Percentiles rank a stretch among this genome's conserved stretches.
phyloP scores from a whole-genome alignment of 2,797 vertebrate genomes.

The Zenarchopterus dispar region DNA sequence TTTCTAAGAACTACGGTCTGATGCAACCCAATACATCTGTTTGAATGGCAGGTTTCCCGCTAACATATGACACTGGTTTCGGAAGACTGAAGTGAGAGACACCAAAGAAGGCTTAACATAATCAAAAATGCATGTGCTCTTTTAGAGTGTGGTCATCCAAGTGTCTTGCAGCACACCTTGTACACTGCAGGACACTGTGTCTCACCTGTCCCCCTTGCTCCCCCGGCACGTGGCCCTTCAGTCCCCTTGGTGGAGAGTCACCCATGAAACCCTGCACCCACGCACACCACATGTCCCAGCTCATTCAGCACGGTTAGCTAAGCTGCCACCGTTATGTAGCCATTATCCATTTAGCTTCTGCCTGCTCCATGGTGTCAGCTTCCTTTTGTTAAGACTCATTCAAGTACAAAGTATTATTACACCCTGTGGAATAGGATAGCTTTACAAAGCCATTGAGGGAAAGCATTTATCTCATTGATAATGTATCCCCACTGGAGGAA shows the following conservation, averaged over 20 bases:
- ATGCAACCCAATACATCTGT: constrained; percentile 29
- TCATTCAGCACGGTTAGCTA: constrained; percentile 70
- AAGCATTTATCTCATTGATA: constrained; percentile 76
- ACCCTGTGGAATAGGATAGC: constrained; percentile 74
- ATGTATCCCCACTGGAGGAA: constrained; percentile 53
- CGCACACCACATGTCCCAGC: constrained; percentile 73
- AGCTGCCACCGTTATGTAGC: constrained; percentile 71
- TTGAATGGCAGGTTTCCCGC: constrained; percentile 36
- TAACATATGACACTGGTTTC: constrained; percentile 45
- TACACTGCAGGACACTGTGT: constrained; percentile 41
- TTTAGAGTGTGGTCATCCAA: constrained; percentile 69
- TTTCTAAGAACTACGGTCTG: neutral
- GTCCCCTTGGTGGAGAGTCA: constrained; percentile 65
- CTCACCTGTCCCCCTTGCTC: constrained; percentile 17
- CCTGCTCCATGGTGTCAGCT: constrained; percentile 73
- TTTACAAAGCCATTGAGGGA: constrained; percentile 67
- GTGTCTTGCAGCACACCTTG: constrained; percentile 65
- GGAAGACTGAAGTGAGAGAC: constrained; percentile 52
- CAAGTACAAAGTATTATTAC: constrained; percentile 82
- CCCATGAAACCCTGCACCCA: constrained; percentile 78
- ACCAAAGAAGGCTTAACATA: constrained; percentile 57
- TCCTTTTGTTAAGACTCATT: constrained; percentile 80
- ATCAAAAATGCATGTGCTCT: constrained; percentile 78
- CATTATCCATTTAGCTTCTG: constrained; percentile 82
- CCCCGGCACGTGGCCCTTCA: constrained; percentile 49